Base-by-base conservation (phyloP, 2,797 vertebrate genomes). In the Anabas testudineus region DNA sequence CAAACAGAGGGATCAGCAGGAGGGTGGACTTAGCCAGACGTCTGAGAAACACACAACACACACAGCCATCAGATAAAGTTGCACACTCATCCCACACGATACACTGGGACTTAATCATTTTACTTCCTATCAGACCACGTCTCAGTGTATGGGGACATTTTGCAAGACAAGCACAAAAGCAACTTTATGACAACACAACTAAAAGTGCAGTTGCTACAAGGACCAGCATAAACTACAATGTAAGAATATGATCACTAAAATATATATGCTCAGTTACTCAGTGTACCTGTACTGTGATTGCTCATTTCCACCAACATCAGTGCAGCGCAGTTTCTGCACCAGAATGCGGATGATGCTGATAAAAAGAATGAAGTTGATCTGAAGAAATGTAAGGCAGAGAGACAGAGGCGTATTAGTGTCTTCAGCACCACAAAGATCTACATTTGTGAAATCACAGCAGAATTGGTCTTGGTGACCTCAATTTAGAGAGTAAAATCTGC, bases 21-120 rank as follows among this genome's bases (percentile, higher is more conserved):
- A 99, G 91, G 0, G 97, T 99, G 55, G 97, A 99, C 90, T 97
- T 99, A 18, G 97, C 93, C 75, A 99, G 95, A 69, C 97, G 95
- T 90, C 97, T 99, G 64, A 32, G 53, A 10, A 13, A 46, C 34
- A 61, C 34, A 78, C 42, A 69, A n/a, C 7, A 63, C 24, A 46
- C n/a, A 49, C 37, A 30, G n/a, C 3, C 39, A 18, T 13, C 5
- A 41, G 5, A 51, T 56, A 24, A 7, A 46, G 43, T 36, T 0
- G 42, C 24, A 34, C 21, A 49, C 7, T n/a, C 37, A 63, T 15
- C n/a, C 18, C 12, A 12, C 12, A 12, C 34, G 9, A 10, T 12
- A 36, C 2, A 12, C 34, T 8, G 4, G 7, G 30, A 4, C 30
- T 4, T 4, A 30, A 7, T 4, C n/a, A n/a, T n/a, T 4, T 30